phyloP scores from a whole-genome alignment of 2,888 invertebrate genomes.

The Lepidochrysops patricia region DNA sequence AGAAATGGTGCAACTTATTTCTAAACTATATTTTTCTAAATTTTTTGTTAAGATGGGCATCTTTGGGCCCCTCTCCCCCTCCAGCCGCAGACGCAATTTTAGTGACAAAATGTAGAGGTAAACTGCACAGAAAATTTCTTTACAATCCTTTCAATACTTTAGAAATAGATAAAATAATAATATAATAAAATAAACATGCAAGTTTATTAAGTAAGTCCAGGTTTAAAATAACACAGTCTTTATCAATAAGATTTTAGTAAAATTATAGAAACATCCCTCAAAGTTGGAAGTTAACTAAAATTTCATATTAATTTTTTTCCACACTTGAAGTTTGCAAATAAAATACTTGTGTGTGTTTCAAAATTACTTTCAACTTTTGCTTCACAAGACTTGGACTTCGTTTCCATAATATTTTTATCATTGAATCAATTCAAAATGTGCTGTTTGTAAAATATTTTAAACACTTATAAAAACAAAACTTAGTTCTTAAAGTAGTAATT shows the following conservation, averaged over 20 bases:
- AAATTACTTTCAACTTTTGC: background rate
- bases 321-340: constrained; percentile 33
- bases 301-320: constrained; percentile 32
- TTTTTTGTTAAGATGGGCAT: background rate
- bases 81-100: too few species aligned
- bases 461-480: too few species aligned
- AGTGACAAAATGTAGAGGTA: too few species aligned
- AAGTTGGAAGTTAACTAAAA: constrained; percentile 22
- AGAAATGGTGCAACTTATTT: too few species aligned
- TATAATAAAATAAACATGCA: background rate
- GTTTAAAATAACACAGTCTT: constrained; percentile 24
- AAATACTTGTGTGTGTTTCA: constrained; percentile 29
- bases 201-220: constrained; percentile 13
- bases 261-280: constrained; percentile 28
- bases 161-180: too few species aligned
- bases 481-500: too few species aligned
- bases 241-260: constrained; percentile 25
- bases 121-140: too few species aligned
- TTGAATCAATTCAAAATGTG: constrained; percentile 30
- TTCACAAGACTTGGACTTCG: background rate
- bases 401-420: constrained; percentile 18
- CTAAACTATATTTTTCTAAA: too few species aligned
- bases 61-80: too few species aligned
- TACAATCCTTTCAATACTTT: too few species aligned
- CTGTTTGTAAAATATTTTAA: background rate